These are phyloP conservation scores for Megalonaias nervosa DNA, from an alignment of 1,140 invertebrate species.

Conservation along the genomic window DNA sequence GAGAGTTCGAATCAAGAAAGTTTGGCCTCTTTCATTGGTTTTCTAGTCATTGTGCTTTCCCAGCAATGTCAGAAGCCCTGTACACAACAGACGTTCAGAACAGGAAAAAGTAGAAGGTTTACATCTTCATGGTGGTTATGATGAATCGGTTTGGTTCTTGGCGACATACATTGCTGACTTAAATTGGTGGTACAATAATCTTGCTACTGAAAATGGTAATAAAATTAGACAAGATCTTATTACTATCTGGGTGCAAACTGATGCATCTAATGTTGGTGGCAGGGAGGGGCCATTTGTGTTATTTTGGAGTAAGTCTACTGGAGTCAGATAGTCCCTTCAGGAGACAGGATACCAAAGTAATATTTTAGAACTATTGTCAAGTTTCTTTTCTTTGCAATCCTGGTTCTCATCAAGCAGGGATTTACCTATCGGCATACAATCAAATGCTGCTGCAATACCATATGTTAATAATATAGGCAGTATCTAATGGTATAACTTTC, in stretches of 20 bases:
- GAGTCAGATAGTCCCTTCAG: too few relatives aligned
- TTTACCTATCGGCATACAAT: neutral
- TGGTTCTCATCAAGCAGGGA: too few relatives aligned
- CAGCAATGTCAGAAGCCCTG: too few relatives aligned
- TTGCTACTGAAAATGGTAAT: too few relatives aligned
- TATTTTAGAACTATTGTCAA: too few relatives aligned
- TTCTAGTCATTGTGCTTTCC: neutral
- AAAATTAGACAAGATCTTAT: neutral
- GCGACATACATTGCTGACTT: too few relatives aligned
- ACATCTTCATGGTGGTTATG: too few relatives aligned
- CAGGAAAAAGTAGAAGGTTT: neutral
- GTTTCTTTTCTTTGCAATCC: too few relatives aligned
- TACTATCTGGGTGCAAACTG: conserved; percentile 2
- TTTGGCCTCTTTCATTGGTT: too few relatives aligned
- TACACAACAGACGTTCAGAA: neutral
- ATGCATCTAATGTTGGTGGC: conserved; percentile 21
- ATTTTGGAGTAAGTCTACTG: neutral
- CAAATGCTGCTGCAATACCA: neutral
- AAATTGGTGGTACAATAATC: too few relatives aligned
- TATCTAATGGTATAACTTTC: neutral
- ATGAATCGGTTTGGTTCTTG: too few relatives aligned
- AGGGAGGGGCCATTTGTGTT: neutral
- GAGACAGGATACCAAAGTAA: too few relatives aligned
- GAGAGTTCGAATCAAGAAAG: neutral
- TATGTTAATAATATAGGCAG: conserved; percentile 2